Conservation (phyloP, 2,888 invertebrate species). For the Meiosimyza platycephala region DNA sequence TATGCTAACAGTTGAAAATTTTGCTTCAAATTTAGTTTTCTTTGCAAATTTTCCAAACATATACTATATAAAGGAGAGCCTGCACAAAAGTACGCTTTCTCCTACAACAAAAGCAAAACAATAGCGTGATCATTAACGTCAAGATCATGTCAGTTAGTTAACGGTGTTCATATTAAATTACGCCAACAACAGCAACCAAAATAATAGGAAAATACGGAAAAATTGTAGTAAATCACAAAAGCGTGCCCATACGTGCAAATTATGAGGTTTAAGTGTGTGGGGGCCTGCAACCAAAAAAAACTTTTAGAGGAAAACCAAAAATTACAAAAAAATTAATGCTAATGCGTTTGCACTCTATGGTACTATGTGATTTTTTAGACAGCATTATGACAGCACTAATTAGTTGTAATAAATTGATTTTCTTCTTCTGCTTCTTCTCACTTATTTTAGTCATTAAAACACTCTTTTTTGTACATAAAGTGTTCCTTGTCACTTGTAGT, state of each 20-base stretch:
- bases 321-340: slow-evolving; percentile 21
- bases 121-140: slow-evolving; percentile 27
- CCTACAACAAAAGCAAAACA: slow-evolving; percentile 8
- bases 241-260: not conserved
- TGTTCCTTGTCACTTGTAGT: too few relatives aligned
- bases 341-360: slow-evolving; percentile 29
- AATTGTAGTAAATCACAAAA: slow-evolving; percentile 15
- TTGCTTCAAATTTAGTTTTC: too few relatives aligned
- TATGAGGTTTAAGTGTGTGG: not conserved
- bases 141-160: slow-evolving; percentile 31
- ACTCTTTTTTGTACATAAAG: too few relatives aligned
- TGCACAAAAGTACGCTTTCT: slow-evolving; percentile 1
- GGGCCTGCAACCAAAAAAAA: slow-evolving; percentile 8
- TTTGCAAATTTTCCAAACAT: too few relatives aligned
- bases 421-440: too few relatives aligned
- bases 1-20: too few relatives aligned
- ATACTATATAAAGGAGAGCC: too few relatives aligned
- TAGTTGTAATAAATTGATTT: not conserved
- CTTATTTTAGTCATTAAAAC: too few relatives aligned
- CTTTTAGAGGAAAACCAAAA: too few relatives aligned
- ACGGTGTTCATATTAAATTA: slow-evolving; percentile 26
- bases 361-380: slow-evolving; percentile 23
- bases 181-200: not conserved
- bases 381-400: slow-evolving; percentile 18
- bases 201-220: not conserved